Evolutionary conservation across 2,888 invertebrate genomes (phyloP), one percentile per base, ranked within the genome.

Genomic region (Sminthurinus aureus): DNA sequence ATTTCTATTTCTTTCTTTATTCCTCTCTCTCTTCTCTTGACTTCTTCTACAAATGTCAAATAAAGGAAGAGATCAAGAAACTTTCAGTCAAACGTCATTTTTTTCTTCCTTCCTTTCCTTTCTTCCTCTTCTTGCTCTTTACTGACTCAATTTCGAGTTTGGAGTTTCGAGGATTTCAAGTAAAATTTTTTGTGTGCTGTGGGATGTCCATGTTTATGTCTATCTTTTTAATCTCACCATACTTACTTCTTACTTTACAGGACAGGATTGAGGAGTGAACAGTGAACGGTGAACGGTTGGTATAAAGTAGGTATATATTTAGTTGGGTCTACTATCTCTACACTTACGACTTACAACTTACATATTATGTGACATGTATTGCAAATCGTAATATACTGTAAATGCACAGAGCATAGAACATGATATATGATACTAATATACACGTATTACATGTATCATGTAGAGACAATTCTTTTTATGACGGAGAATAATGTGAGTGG

Each of bases 31-130:
- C 64, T 67, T 12, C 9, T 20, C 66, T 66, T 66, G 9, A 6
- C 18, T 26, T 79, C 26, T n/a, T 22, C 38, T 18, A 58, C 26
- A 9, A 18, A 15, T 3, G 64, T 64, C 15, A 74, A 81, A 75
- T 18, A 76, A 82, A 82, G 76, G 76, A 26, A 76, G 76, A 82
- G 76, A 82, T 82, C 82, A 82, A 82, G 76, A 76, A 76, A 67
- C 76, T 76, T 67, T 20, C 76, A 69, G 67, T 67, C 69, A 51
- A 38, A 22, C 9, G 69, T 69, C 69, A 38, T 38, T 38, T 75
- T 51, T 81, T 58, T 51, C 22, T 73, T 20, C 13, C 67, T 64
- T 22, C 26, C 26, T 75, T 50, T 75, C 26, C n/a, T 50, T 50
- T 75, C 26, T 51, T 4, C 8, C 38, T 50, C 50, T 75, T 75